Evolutionary conservation across 2,797 vertebrate genomes (phyloP), one percentile per base, ranked within the genome.

Genomic region (Siniperca undulata): DNA sequence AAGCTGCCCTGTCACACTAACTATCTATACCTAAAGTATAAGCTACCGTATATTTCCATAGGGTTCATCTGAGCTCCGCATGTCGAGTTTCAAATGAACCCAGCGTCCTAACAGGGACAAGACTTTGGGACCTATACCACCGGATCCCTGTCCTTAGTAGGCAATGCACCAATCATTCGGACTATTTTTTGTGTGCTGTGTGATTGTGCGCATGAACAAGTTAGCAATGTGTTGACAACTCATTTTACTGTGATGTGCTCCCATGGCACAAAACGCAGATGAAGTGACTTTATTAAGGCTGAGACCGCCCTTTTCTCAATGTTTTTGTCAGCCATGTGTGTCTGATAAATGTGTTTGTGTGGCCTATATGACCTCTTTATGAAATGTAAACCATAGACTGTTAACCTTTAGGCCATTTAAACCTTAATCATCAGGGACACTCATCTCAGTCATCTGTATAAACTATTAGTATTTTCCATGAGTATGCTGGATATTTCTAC

Each of bases 1-100:
- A 44, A 56, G 76, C 48, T 67, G 30, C 72, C 62, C 30, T 73
- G 61, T 84, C 53, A 88, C 70, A 79, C 88, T 64, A 46, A 74
- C 70, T 16, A 69, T 46, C 65, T 77, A 61, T 82, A 72, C 52
- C 61, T 73, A 59, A 77, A 60, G 30, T 53, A 70, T n/a, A 70
- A 27, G 75, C 56, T 77, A 48, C 48, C 40, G n/a, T 74, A 53
- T 62, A 64, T 72, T 78, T 91, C 69, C 71, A 85, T 78, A 72
- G 59, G 76, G 80, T 73, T 78, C 55, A 71, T 71, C 53, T 72
- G 72, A 66, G 27, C 55, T 61, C 46, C 30, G 42, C 66, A 72
- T 20, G 36, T 92, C 82, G 7, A 67, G 78, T 92, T 92, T 86
- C 89, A 90, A 7, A 60, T 0, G 27, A 81, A 73, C 78, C 24